Evolutionary conservation across 2,113 vertebrate genomes (phyloP), one percentile per base, ranked within the genome.

Genomic region (Hippocampus guttulatus): DNA sequence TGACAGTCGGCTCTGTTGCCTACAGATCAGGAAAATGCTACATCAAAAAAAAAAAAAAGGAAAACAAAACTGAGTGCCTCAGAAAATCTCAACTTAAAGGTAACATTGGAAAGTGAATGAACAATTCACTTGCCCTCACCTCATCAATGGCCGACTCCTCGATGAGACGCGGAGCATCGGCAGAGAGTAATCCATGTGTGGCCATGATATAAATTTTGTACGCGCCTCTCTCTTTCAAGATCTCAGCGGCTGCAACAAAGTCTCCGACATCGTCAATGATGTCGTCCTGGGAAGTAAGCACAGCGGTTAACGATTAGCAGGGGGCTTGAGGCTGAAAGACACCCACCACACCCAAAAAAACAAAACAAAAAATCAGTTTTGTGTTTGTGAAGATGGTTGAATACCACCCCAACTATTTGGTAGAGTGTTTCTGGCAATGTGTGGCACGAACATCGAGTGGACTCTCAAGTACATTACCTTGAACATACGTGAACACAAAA

Each of bases 171-270:
- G 97, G 97, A 0, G 97, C 97, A 8, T 99, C 97, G 0, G 95
- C 96, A 3, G 97, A 99, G 87, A 99, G 90, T 40, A 99, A 92
- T 69, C 97, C 97, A 0, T 99, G 97, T 2, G 97, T 99, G 40
- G 97, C 97, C 97, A 99, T 99, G 78, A 99, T 94, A 11, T 96
- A 99, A 66, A 99, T 98, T 85, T 98, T 99, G 82, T 99, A 99
- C 1, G 97, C 97, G 1, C 97, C 97, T 14, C 96, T 93, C 75
- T 99, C 97, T 75, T 99, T 99, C 80, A 99, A 93, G 84, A 97
- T 97, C 90, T 99, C 97, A 1, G 97, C 97, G 8, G 97, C 95
- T 0, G 97, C 97, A 1, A 99, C 95, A 77, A 98, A 99, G 84
- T 96, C 95, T 79, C 98, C 96, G 20, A 98, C 95, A 0, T 98